These are phyloP conservation scores for Drosophila cognata DNA, from an alignment of 2,888 invertebrate species.

Conservation along the genomic window DNA sequence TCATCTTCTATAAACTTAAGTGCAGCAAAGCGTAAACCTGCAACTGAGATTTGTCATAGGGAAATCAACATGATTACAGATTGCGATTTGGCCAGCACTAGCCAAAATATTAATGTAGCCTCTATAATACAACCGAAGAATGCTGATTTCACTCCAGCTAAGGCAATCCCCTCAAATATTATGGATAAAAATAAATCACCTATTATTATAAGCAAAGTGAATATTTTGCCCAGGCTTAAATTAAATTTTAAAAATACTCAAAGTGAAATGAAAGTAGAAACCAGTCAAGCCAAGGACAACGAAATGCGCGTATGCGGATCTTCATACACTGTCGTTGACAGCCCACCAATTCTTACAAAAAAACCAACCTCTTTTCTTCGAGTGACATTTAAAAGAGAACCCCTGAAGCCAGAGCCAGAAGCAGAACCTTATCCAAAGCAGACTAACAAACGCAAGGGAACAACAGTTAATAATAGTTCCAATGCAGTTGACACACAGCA, in stretches of 20 bases:
- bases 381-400: neutral
- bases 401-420: neutral
- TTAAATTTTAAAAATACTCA: neutral
- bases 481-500: neutral
- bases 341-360: neutral
- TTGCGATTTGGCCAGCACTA: neutral
- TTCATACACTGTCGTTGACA: neutral
- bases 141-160: neutral
- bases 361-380: slow-evolving; percentile 8
- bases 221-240: slow-evolving; percentile 25
- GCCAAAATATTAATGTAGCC: neutral
- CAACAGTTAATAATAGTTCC: neutral
- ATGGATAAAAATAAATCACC: neutral
- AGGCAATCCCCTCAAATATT: neutral
- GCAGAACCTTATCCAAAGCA: neutral
- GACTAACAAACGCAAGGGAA: neutral
- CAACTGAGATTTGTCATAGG: neutral
- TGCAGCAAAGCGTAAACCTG: neutral
- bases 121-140: neutral
- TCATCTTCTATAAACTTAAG: neutral
- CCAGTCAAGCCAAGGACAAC: neutral
- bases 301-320: neutral
- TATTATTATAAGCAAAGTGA: slow-evolving; percentile 18
- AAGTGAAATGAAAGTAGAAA: neutral
- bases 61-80: slow-evolving; percentile 1